Evolutionary conservation across 2,113 vertebrate species (phyloP).

Genomic region (Eulemur macaco): DNA sequence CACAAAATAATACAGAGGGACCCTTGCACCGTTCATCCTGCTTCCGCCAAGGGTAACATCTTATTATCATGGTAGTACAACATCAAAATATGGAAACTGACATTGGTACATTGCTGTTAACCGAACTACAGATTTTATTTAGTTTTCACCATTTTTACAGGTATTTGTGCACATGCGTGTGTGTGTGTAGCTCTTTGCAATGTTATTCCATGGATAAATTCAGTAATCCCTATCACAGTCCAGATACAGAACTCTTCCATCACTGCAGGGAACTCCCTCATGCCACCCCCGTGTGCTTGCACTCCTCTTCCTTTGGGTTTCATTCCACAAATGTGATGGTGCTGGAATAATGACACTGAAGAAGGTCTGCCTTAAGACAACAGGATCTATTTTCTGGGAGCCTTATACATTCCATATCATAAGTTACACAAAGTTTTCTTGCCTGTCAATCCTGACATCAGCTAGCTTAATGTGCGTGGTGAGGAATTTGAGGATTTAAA

Average conservation of each 20-base stretch:
- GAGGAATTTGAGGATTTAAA: neutral
- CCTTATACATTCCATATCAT: neutral
- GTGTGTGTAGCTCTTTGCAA: neutral
- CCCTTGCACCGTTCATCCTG: accelerated
- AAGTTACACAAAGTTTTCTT: neutral
- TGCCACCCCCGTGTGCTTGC: neutral
- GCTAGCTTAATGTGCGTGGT: neutral
- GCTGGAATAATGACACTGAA: neutral
- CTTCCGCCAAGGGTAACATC: neutral
- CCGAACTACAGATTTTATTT: neutral
- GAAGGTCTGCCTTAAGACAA: neutral
- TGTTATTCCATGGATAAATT: neutral
- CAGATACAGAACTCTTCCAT: neutral
- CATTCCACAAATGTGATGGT: neutral
- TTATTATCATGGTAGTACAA: neutral
- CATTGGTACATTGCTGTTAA: neutral
- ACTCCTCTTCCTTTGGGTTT: neutral
- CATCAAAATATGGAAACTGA: neutral
- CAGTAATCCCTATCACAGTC: neutral
- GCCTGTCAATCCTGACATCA: neutral
- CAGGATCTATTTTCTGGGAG: neutral
- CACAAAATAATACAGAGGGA: neutral
- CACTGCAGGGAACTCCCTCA: neutral
- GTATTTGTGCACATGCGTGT: neutral
- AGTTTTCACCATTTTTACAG: neutral